Evolutionary conservation across 2,888 invertebrate genomes (phyloP).

Genomic region (Acrobasis suavella): DNA sequence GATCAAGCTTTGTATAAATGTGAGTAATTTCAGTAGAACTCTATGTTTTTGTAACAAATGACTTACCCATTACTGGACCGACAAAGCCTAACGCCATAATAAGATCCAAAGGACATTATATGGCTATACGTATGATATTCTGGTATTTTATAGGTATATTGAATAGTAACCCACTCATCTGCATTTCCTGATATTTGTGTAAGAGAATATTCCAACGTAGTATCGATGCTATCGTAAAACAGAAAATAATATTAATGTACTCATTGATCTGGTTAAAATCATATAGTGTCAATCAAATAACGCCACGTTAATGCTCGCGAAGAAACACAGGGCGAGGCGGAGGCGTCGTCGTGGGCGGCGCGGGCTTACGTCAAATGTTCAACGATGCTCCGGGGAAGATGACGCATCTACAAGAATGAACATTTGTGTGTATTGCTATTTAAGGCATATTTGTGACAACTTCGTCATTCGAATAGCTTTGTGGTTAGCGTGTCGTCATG

Average conservation of each 20-base stretch:
- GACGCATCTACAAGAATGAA: slow-evolving; percentile 60
- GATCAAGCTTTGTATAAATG: slow-evolving; percentile 3
- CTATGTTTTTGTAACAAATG: background rate
- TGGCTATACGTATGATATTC: no score
- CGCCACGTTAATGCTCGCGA: slow-evolving; percentile 34
- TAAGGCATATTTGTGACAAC: slow-evolving; percentile 48
- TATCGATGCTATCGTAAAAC: no score
- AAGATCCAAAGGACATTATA: no score
- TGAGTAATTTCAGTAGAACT: background rate
- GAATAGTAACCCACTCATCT: no score
- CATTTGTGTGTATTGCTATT: slow-evolving; percentile 57
- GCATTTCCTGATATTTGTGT: background rate
- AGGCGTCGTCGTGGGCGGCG: slow-evolving; percentile 52
- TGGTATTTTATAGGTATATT: no score
- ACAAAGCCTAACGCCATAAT: no score
- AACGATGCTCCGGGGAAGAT: slow-evolving; percentile 48
- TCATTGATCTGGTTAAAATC: slow-evolving; percentile 26
- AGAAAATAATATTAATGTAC: slow-evolving; percentile 28
- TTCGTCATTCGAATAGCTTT: slow-evolving; percentile 29
- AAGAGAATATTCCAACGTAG: no score
- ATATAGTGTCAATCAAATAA: slow-evolving; percentile 42
- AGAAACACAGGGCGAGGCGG: slow-evolving; percentile 39
- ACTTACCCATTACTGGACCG: no score
- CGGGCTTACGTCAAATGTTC: slow-evolving; percentile 52
- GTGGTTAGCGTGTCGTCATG: slow-evolving; percentile 21